Conservation (phyloP, 2,113 vertebrate species). For the Galbula dea region DNA sequence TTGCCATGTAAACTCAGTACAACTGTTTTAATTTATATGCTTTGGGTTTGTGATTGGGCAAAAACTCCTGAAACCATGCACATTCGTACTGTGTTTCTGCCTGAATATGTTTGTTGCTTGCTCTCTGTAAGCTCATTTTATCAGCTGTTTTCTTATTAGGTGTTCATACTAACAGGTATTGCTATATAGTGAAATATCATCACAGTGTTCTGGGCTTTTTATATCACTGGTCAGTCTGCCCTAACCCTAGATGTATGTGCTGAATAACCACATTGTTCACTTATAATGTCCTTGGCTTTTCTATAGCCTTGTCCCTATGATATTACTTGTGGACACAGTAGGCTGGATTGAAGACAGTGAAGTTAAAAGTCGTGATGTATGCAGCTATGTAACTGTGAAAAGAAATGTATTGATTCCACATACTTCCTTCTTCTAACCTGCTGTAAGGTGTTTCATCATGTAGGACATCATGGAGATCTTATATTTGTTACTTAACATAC, state of each 20-base stretch:
- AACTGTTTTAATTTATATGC: neutral
- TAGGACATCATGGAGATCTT: conserved; percentile 58
- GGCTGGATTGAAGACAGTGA: conserved; percentile 48
- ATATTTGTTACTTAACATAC: conserved; percentile 66
- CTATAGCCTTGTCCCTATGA: conserved; percentile 54
- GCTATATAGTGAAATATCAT: neutral
- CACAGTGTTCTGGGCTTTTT: conserved; percentile 6
- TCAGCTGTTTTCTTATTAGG: neutral
- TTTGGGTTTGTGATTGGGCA: neutral
- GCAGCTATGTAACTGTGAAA: conserved; percentile 64
- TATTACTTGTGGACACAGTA: conserved; percentile 57
- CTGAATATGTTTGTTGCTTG: neutral
- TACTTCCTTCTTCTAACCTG: conserved; percentile 52
- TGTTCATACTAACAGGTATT: neutral
- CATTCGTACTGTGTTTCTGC: neutral
- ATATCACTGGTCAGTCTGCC: conserved; percentile 46
- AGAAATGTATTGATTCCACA: conserved; percentile 58
- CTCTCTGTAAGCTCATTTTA: neutral
- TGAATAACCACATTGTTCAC: conserved; percentile 59
- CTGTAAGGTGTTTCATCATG: conserved; percentile 63
- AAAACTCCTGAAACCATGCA: neutral
- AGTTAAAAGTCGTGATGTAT: conserved; percentile 64
- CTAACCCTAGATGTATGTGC: conserved; percentile 34
- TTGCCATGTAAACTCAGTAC: neutral
- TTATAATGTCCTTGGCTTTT: conserved; percentile 58